Conservation (phyloP, 2,113 vertebrate genomes). For the Miniopterus natalensis region DNA sequence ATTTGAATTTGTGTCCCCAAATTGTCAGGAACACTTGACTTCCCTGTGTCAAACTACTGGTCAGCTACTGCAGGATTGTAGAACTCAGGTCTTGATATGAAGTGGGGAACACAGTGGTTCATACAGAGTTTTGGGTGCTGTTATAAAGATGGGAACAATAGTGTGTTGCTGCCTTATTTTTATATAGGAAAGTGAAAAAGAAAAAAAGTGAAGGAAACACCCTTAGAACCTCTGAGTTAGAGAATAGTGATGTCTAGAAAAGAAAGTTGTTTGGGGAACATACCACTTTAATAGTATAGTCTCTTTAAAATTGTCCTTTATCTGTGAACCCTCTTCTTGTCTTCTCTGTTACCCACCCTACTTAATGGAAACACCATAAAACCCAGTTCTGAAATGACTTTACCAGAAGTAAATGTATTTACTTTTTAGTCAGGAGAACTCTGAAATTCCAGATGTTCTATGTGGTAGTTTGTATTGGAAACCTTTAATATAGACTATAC, state of each 20-base stretch:
- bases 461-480: conserved; percentile 52
- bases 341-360: conserved; percentile 38
- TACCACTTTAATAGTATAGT: conserved; percentile 62
- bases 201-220: conserved; percentile 17
- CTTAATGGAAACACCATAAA: conserved; percentile 49
- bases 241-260: conserved; percentile 15
- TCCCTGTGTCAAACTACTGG: conserved; percentile 68
- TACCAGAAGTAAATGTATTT: conserved; percentile 31
- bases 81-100: conserved; percentile 79
- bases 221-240: conserved; percentile 10
- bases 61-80: conserved; percentile 62
- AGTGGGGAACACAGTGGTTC: background rate
- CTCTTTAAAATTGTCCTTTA: conserved; percentile 24
- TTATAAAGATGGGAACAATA: conserved; percentile 49
- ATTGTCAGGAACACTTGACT: conserved; percentile 34
- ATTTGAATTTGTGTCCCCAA: conserved; percentile 51
- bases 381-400: conserved; percentile 35
- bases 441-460: conserved; percentile 19
- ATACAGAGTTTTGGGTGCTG: conserved; percentile 45
- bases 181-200: conserved; percentile 48
- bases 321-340: conserved; percentile 55
- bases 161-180: conserved; percentile 74
- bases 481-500: conserved; percentile 52
- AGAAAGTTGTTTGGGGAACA: conserved; percentile 61
- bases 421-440: conserved; percentile 52